Evolutionary conservation across 92 coral and sea anemone genomes (phyloP), one percentile per base, ranked within the genome.

Genomic region (Plumapathes pennacea): DNA sequence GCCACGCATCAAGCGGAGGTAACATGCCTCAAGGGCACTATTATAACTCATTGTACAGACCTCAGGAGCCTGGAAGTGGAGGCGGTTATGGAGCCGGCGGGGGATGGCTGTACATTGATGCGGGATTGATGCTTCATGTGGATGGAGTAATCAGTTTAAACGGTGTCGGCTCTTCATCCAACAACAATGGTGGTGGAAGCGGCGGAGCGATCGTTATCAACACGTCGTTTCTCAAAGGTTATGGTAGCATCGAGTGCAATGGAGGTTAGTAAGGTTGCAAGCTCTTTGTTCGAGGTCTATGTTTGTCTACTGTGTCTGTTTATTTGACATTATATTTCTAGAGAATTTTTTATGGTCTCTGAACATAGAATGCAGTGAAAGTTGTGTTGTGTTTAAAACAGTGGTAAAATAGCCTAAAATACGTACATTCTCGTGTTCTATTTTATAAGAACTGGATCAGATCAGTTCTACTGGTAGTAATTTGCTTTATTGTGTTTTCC

Each of bases 31-130:
- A 46, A 19, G 87, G 83, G 6, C 80, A 60, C 31, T 83, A 92
- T 41, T 84, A 92, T 49, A 94, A 94, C 30, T 88, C 96, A 25
- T 43, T 88, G 29, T 88, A 84, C 60, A 57, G 66, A 60, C 98
- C 98, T 2, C 71, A 46, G 15, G 49, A 80, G 33, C 92, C 96
- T 50, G 98, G 98, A 37, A 92, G 98, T 39, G 98, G 98, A 10
- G 98, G 98, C 6, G 98, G 96, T 3, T 61, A 61, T 39, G 83
- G 94, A 47, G 92, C 89, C n/a, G 98, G 98, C 4, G 98, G 98
- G 40, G 90, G 89, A 12, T 84, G 94, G 98, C 48, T 92, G 10
- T 70, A 88, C 33, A 67, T 92, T 21, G 54, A 62, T 22, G 83
- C 85, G 14, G 98, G 92, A n/a, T 43, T 65, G 25, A 59, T 47